Percentiles rank a stretch among this genome's conserved stretches.
Evolutionary conservation across 2,888 invertebrate genomes (phyloP).

Genomic region (Drosophila lacicola): DNA sequence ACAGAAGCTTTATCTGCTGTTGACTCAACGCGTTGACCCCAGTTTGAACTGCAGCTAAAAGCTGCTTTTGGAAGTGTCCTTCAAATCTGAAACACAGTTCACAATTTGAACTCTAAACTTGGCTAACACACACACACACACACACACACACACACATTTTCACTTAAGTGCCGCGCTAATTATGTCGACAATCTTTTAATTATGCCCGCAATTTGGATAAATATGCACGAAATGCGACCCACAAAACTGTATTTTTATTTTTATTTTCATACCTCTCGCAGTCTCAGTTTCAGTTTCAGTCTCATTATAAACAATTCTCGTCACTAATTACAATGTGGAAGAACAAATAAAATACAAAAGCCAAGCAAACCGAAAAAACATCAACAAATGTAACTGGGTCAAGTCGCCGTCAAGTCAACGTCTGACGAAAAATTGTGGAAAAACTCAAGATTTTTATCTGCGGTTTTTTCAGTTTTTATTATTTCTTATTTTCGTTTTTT

Average conservation of each 20-base stretch:
- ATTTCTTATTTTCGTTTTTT: not conserved
- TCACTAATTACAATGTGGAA: slow-evolving; percentile 76
- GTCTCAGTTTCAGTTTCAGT: slow-evolving; percentile 51
- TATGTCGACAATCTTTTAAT: slow-evolving; percentile 74
- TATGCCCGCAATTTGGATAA: slow-evolving; percentile 63
- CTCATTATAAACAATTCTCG: slow-evolving; percentile 77
- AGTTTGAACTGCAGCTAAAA: not conserved
- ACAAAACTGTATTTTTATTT: slow-evolving; percentile 39
- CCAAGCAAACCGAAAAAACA: slow-evolving; percentile 42
- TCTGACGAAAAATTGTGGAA: slow-evolving; percentile 69
- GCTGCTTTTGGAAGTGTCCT: slow-evolving; percentile 33
- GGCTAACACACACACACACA: slow-evolving; percentile 3
- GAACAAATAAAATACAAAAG: slow-evolving; percentile 64
- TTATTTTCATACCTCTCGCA: slow-evolving; percentile 28
- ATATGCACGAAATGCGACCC: slow-evolving; percentile 32
- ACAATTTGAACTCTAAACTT: slow-evolving; percentile 57
- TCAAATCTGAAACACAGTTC: slow-evolving; percentile 35
- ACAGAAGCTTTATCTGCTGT: slow-evolving; percentile 17
- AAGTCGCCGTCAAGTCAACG: slow-evolving; percentile 59
- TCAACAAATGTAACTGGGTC: slow-evolving; percentile 79
- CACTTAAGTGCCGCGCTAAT: slow-evolving; percentile 53
- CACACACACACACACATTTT: not conserved
- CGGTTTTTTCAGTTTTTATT: slow-evolving; percentile 64
- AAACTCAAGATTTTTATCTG: slow-evolving; percentile 76
- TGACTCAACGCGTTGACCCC: slow-evolving; percentile 27